These are phyloP conservation scores for Actinopyga echinites DNA, from an alignment of 53 echinoderm and acorn worm genomes.

Conservation along the genomic window DNA sequence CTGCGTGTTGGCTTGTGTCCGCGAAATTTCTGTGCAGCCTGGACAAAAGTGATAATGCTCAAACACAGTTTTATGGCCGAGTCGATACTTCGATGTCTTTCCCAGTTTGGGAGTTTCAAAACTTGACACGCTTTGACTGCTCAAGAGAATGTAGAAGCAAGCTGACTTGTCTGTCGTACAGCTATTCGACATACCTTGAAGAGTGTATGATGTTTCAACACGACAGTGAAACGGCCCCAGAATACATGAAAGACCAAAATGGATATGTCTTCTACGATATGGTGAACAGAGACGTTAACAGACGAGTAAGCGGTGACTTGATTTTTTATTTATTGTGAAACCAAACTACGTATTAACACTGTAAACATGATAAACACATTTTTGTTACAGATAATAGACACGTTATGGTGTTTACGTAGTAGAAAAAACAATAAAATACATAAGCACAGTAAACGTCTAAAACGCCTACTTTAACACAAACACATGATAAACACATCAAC, in stretches of 20 bases:
- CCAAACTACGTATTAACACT: too few species aligned
- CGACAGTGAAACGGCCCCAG: conserved; percentile 63
- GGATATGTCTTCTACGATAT: conserved; percentile 53
- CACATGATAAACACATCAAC: too few species aligned
- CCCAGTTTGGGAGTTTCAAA: conserved; percentile 30
- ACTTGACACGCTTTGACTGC: conserved; percentile 55
- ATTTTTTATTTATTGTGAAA: too few species aligned
- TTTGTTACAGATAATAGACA: too few species aligned
- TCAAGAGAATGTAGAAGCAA: conserved; percentile 51
- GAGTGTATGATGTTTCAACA: conserved; percentile 48
- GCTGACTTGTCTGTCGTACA: conserved; percentile 40
- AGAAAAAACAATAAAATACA: too few species aligned
- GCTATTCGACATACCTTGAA: conserved; percentile 46
- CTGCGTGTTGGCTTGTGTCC: not conserved
- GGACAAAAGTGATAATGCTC: conserved; percentile 12
- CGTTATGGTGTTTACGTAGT: too few species aligned
- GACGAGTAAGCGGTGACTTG: conserved; percentile 9
- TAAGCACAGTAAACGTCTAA: too few species aligned
- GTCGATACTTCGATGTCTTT: conserved; percentile 45
- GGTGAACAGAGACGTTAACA: conserved; percentile 41
- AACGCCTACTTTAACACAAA: too few species aligned
- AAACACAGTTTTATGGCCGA: conserved; percentile 43
- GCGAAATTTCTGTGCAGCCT: not conserved
- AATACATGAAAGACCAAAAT: conserved; percentile 33
- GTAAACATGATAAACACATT: too few species aligned